phyloP scores from a whole-genome alignment of 2,888 invertebrate species.

The Noctua janthe region DNA sequence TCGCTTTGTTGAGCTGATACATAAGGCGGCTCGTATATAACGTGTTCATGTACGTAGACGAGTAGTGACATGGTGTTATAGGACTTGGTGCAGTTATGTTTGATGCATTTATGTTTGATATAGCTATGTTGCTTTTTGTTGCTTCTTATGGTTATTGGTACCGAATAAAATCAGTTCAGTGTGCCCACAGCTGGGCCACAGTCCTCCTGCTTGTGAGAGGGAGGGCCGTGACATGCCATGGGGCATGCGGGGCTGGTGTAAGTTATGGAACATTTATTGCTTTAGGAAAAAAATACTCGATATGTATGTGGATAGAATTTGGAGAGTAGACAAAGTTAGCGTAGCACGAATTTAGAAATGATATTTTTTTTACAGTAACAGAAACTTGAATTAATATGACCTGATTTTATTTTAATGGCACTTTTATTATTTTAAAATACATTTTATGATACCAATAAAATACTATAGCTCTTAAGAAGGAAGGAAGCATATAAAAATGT shows the following conservation, averaged over 20 bases:
- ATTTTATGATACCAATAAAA: not conserved
- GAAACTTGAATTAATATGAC: not conserved
- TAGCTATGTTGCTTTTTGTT: not conserved
- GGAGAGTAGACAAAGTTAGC: not conserved
- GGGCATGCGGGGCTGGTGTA: not conserved
- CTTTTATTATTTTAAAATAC: not conserved
- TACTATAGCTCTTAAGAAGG: slow-evolving; percentile 13
- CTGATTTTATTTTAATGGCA: not conserved
- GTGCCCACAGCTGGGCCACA: not conserved
- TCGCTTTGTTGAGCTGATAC: slow-evolving; percentile 39
- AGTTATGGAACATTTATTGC: not conserved
- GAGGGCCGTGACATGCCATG: not conserved
- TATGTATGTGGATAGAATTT: too few relatives aligned
- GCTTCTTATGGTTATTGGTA: not conserved
- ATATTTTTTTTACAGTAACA: not conserved
- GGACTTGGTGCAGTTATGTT: slow-evolving; percentile 10
- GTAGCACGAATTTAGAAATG: not conserved
- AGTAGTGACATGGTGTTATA: not conserved
- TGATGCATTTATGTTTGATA: not conserved
- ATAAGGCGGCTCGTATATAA: not conserved
- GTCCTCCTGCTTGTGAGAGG: too few relatives aligned
- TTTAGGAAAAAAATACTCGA: too few relatives aligned
- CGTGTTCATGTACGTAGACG: not conserved
- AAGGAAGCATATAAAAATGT: slow-evolving; percentile 18
- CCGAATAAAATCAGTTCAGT: not conserved